These are phyloP conservation scores for Monochamus saltuarius DNA, from an alignment of 1,140 invertebrate genomes.

Conservation along the genomic window DNA sequence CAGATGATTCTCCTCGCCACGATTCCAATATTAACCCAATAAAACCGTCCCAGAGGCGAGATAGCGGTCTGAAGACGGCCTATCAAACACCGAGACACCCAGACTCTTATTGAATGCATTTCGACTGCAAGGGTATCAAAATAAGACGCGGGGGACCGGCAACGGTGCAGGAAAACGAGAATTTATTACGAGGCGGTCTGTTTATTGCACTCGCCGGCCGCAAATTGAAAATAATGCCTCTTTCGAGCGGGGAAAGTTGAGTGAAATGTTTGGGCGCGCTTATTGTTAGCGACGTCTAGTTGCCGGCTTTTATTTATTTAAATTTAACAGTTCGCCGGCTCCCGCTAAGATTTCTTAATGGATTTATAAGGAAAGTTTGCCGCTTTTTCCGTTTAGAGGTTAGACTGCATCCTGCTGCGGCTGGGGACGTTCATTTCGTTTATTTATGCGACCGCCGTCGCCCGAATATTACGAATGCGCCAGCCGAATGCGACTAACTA, in stretches of 20 bases:
- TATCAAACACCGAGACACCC: constrained; percentile 3
- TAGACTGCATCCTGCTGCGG: no score
- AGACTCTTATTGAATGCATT: constrained; percentile 13
- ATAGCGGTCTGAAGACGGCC: not conserved
- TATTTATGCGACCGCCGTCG: no score
- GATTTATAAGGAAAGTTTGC: constrained; percentile 18
- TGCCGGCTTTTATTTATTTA: constrained; percentile 17
- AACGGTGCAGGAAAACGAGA: constrained; percentile 3
- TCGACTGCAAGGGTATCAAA: constrained; percentile 15
- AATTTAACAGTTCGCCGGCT: constrained; percentile 18
- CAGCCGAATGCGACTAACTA: no score
- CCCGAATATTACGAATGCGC: no score
- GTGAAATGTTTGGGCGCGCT: constrained; percentile 14
- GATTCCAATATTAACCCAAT: no score
- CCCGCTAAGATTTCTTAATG: constrained; percentile 17
- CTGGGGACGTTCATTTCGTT: no score
- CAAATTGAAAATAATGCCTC: constrained; percentile 21
- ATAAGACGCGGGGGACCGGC: constrained; percentile 15
- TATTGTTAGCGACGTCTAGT: constrained; percentile 17
- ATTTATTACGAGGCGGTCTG: constrained; percentile 13
- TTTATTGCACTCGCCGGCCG: constrained; percentile 18
- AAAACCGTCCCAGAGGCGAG: no score
- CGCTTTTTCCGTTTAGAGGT: not conserved
- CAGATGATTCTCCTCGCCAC: no score
- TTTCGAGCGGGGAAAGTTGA: constrained; percentile 10